Base-by-base conservation (phyloP, 2,113 vertebrate genomes). In the Dromas ardeola region DNA sequence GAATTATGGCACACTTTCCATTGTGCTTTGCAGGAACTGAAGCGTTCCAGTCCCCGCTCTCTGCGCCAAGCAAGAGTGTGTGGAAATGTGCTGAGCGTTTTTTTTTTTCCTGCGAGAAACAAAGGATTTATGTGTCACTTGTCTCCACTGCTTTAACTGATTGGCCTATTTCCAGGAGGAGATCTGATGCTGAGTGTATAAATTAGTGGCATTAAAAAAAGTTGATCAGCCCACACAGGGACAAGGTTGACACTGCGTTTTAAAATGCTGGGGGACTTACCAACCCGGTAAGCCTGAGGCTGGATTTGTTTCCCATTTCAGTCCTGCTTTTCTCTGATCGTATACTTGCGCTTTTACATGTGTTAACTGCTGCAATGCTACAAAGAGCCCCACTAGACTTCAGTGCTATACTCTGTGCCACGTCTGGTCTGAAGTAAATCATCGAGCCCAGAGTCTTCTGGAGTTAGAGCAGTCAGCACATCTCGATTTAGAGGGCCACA, bases 1-100 rank as follows among this genome's bases (percentile, higher is more conserved):
- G 81, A 91, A 58, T 97, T 91, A 88, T 95, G 95, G 88, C 77
- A 36, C 50, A n/a, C 80, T 94, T 95, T 97, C 89, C 81, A 77
- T 74, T 87, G 95, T 81, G 67, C 96, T 94, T 92, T 94, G 82
- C 81, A 88, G 95, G 90, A 97, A 70, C 79, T 67, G 55, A 88
- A 86, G 82, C 0, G 0, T 91, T 97, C 90, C 88, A 95, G 78
- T 91, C 84, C 19, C 32, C 2, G 6, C 36, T 95, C 80, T 77
- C 81, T 80, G 43, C 0, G 81, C 92, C 92, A 97, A 96, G 84
- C 83, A 92, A 82, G 86, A 94, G 59, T 77, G 53, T 88, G 90
- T 94, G 86, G 83, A 96, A 96, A 95, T 80, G 66, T 93, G 90
- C 76, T 65, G 66, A 91, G 17, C 0, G 17, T 1, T 76, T 78